phyloP scores from a whole-genome alignment of 2,797 vertebrate species.

The Enteromius afrohamiltoni region DNA sequence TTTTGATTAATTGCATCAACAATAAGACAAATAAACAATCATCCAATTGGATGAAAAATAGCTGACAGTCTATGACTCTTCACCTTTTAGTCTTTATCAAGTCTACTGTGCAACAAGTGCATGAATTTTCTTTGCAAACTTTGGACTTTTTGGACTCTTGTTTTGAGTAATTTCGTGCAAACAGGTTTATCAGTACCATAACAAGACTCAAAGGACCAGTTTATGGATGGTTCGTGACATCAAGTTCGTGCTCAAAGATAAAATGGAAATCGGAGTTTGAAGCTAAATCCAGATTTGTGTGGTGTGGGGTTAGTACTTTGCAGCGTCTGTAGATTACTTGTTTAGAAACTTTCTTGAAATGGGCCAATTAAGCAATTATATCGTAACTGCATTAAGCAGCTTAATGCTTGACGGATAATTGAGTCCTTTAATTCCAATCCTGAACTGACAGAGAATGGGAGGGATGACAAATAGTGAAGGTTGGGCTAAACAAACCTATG shows the following conservation, averaged over 20 bases:
- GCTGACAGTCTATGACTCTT: background rate
- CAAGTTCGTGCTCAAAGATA: background rate
- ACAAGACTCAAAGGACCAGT: background rate
- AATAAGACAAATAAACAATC: background rate
- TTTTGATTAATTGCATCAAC: background rate
- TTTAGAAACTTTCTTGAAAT: conserved; percentile 55
- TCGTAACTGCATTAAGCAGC: conserved; percentile 50
- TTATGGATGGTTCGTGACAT: background rate
- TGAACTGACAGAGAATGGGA: conserved; percentile 39
- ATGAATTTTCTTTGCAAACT: background rate
- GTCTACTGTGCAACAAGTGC: background rate
- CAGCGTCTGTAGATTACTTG: conserved; percentile 32
- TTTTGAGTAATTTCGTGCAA: background rate
- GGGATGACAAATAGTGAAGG: conserved; percentile 14
- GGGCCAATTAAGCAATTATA: conserved; percentile 57
- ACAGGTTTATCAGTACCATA: background rate
- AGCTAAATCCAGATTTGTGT: conserved; percentile 24
- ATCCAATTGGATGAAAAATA: background rate
- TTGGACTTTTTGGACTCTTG: background rate
- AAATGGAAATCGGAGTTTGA: background rate
- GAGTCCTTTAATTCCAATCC: conserved; percentile 49
- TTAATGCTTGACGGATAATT: conserved; percentile 45
- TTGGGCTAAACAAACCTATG: background rate
- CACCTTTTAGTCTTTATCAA: background rate
- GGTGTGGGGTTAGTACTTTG: background rate